Base-by-base conservation (phyloP, 2,797 vertebrate genomes). In the Macropus fuliginosus region DNA sequence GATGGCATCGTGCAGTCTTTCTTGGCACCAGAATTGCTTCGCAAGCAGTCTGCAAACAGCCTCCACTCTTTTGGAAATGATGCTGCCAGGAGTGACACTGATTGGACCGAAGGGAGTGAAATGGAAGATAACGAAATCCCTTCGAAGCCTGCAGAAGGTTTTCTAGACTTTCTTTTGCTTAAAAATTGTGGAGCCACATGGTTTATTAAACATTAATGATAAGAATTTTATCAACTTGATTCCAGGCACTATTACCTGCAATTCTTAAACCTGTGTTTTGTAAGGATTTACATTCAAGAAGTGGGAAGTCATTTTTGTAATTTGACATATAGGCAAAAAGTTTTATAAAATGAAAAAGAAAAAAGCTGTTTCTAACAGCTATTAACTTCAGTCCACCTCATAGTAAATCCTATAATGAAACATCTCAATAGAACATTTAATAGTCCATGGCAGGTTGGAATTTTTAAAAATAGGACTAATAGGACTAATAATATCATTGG, bases 61-160 rank as follows among this genome's bases (percentile, higher is more conserved):
- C 97, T 12, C 91, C 96, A 94, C 95, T 59, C 54, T 95, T 95
- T 96, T 54, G 96, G 93, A n/a, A 98, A 96, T 95, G 94, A 46
- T 93, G 18, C 93, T 52, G 40, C 54, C 95, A 98, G 96, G 95
- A 98, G 96, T 0, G 14, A 95, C 54, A 18, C 90, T 0, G 97
- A 97, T 55, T 97, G 96, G 54, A 96, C 3, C 0, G 96, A 98
- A 93, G 97, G 97, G 10, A 98, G 98, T 2, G 95, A 98, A 55
- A 74, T 54, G 3, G 97, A 98, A 91, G 98, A 98, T 95, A 93
- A 90, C 0, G 97, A 95, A 96, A 91, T 95, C 34, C 97, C 98
- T 91, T 92, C 89, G 11, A 98, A 98, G 97, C 96, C 98, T 87
- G 56, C 96, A 74, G 98, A 98, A 99, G 97, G 98, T 98, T 96